Percentiles rank a stretch among this genome's conserved stretches.
phyloP scores from a whole-genome alignment of 2,113 vertebrate species.

The Macrotus californicus region DNA sequence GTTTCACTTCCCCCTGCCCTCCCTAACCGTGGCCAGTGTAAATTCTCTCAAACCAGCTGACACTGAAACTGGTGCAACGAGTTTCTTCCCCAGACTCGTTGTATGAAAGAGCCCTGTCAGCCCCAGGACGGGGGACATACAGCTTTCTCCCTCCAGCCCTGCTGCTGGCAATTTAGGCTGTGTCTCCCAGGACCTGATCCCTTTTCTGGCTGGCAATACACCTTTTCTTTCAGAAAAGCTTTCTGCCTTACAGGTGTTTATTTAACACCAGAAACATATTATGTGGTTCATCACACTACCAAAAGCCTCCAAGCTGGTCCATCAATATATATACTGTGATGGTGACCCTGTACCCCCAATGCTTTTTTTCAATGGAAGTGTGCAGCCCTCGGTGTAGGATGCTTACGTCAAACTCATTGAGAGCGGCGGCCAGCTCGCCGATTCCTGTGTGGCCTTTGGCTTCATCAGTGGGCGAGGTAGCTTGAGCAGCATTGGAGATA shows the following conservation, averaged over 20 bases:
- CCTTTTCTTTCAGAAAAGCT: neutral
- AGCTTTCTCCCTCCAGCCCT: neutral
- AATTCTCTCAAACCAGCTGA: neutral
- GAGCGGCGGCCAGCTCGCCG: constrained; percentile 94
- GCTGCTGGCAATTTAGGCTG: neutral
- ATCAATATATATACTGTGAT: neutral
- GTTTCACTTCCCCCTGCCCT: neutral
- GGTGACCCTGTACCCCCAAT: neutral
- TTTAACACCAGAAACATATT: neutral
- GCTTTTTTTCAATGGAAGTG: neutral
- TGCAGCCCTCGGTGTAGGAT: neutral
- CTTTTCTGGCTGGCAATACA: neutral
- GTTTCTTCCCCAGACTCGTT: neutral
- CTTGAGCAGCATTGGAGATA: constrained; percentile 96
- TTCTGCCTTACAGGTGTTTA: neutral
- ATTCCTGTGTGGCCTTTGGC: constrained; percentile 97
- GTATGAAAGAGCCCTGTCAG: neutral
- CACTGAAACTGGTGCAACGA: too few species aligned
- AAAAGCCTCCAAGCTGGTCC: neutral
- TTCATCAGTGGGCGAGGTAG: constrained; percentile 94
- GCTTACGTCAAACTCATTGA: constrained; percentile 99
- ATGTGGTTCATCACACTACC: neutral
- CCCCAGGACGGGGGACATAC: too few species aligned
- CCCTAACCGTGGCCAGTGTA: neutral
- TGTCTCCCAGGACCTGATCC: neutral